phyloP scores from a whole-genome alignment of 2,797 vertebrate genomes.

The Poliocrania exsul region DNA sequence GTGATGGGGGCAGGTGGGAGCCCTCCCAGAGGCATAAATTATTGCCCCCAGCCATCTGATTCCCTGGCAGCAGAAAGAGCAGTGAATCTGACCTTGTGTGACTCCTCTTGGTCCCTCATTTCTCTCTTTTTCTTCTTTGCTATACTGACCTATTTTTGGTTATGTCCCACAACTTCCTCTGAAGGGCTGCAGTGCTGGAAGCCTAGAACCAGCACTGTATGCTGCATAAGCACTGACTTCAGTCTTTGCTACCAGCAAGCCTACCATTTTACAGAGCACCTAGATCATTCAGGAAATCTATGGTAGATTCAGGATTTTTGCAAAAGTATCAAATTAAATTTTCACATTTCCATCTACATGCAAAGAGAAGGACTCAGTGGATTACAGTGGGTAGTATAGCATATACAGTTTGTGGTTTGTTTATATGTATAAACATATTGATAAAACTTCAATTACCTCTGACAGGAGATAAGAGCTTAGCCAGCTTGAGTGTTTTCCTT shows the following conservation, averaged over 20 bases:
- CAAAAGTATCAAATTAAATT: slow-evolving; percentile 58
- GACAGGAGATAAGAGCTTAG: slow-evolving; percentile 52
- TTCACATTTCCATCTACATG: slow-evolving; percentile 54
- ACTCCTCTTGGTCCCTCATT: background rate
- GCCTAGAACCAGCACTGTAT: background rate
- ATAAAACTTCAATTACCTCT: slow-evolving; percentile 64
- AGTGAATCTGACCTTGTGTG: background rate
- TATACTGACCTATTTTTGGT: background rate
- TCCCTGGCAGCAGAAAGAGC: background rate
- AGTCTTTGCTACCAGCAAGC: background rate
- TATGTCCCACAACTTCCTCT: background rate
- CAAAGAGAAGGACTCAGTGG: background rate
- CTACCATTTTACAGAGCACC: background rate
- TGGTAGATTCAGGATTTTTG: background rate
- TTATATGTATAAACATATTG: background rate
- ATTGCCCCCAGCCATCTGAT: background rate
- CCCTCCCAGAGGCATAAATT: background rate
- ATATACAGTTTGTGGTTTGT: background rate
- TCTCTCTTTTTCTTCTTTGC: background rate
- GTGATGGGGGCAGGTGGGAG: background rate
- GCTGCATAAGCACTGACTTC: background rate
- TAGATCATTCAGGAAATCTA: background rate
- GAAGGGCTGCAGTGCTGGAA: background rate
- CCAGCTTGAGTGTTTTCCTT: slow-evolving; percentile 44
- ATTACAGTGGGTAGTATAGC: background rate